A percentile compares a stretch with the other conserved stretches of the same genome.
These are phyloP conservation scores for Agrypnus murinus DNA, from an alignment of 2,888 invertebrate species.

Conservation along the genomic window DNA sequence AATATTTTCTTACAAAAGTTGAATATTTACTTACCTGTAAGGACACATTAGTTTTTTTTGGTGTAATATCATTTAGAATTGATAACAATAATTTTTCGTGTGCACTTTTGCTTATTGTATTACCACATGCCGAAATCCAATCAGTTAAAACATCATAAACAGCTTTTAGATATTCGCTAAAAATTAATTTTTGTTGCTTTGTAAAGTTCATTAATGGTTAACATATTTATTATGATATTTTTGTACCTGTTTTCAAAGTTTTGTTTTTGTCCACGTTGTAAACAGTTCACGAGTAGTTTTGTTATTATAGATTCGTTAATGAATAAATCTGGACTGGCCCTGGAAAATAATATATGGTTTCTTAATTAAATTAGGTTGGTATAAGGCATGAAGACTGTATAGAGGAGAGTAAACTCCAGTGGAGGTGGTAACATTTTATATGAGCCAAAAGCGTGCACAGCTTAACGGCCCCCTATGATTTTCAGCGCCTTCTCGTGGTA, in stretches of 20 bases:
- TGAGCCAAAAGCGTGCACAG: too few species aligned
- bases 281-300: slow-evolving; percentile 53
- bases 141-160: slow-evolving; percentile 47
- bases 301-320: slow-evolving; percentile 51
- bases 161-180: slow-evolving; percentile 51
- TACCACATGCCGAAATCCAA: slow-evolving; percentile 48
- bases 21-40: slow-evolving; percentile 40
- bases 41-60: slow-evolving; percentile 41
- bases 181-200: slow-evolving; percentile 16
- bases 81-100: slow-evolving; percentile 49
- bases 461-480: too few species aligned
- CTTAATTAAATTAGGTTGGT: too few species aligned
- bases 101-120: slow-evolving; percentile 41
- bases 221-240: background rate
- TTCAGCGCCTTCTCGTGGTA: too few species aligned
- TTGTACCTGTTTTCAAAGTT: slow-evolving; percentile 40
- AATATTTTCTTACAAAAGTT: too few species aligned
- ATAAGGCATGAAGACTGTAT: too few species aligned
- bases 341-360: slow-evolving; percentile 49
- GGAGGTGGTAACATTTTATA: too few species aligned
- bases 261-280: slow-evolving; percentile 46
- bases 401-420: too few species aligned
- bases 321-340: slow-evolving; percentile 52
- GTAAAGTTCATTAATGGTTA: background rate
- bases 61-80: slow-evolving; percentile 49